These are phyloP conservation scores for Crossaster papposus DNA, from an alignment of 53 echinoderm and acorn worm species.

Conservation along the genomic window DNA sequence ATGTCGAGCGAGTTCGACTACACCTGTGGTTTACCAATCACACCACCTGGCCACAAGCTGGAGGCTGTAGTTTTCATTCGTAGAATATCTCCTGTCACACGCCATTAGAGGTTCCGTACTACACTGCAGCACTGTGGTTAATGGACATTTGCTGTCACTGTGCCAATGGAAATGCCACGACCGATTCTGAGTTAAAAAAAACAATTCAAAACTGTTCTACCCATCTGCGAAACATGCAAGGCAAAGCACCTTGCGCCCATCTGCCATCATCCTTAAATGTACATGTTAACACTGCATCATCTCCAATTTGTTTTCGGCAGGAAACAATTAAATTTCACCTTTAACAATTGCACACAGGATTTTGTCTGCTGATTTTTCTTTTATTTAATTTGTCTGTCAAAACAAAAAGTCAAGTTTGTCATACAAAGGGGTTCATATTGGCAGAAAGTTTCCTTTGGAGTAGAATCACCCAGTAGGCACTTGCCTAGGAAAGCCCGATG, in stretches of 20 bases:
- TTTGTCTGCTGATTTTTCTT: not conserved
- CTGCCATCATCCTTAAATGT: not conserved
- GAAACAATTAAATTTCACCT: not conserved
- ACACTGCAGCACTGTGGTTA: not conserved
- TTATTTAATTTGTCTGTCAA: not conserved
- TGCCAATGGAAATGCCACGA: not conserved
- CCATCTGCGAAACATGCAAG: constrained; percentile 3
- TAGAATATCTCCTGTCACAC: not conserved
- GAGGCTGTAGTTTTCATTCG: constrained; percentile 23
- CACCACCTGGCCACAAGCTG: constrained; percentile 15
- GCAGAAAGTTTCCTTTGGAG: constrained; percentile 14
- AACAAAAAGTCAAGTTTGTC: not conserved
- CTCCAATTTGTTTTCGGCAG: not conserved
- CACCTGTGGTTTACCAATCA: constrained; percentile 6
- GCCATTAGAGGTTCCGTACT: constrained; percentile 9
- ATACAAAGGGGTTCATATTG: not conserved
- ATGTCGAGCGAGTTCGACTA: constrained; percentile 11
- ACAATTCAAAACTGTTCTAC: constrained; percentile 11
- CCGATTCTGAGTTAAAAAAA: not conserved
- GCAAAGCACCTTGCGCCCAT: not conserved
- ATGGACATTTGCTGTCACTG: constrained; percentile 22
- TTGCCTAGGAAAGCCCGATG: not conserved
- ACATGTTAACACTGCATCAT: not conserved
- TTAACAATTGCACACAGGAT: not conserved
- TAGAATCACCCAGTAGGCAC: not conserved